A percentile compares a stretch with the other conserved stretches of the same genome.
Evolutionary conservation across 2,113 vertebrate genomes (phyloP).

Genomic region (Mohoua ochrocephala): DNA sequence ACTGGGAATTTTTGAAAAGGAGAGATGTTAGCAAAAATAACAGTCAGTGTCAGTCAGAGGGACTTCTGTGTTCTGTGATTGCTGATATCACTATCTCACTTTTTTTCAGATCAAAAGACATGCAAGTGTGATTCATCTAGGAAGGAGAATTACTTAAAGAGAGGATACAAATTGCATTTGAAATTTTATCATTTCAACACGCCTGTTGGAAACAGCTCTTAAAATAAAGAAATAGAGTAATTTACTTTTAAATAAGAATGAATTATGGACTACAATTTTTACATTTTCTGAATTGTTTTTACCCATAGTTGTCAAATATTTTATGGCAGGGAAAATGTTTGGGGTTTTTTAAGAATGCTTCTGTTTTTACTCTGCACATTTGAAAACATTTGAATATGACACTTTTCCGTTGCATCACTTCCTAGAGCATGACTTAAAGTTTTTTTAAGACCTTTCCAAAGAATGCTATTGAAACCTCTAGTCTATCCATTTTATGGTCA

Average conservation of each 20-base stretch:
- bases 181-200: background rate
- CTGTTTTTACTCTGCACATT: background rate
- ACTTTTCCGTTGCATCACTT: background rate
- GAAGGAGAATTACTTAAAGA: background rate
- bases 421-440: background rate
- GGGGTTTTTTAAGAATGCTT: rapidly evolving
- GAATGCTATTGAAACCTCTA: background rate
- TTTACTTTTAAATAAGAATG: background rate
- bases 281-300: background rate
- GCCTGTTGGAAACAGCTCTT: background rate
- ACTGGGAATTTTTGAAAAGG: background rate
- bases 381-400: background rate
- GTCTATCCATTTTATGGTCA: background rate
- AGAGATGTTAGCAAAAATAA: background rate
- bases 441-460: background rate
- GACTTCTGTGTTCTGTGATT: background rate
- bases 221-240: background rate
- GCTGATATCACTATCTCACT: background rate
- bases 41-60: background rate
- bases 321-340: background rate
- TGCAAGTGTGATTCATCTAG: background rate
- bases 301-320: background rate
- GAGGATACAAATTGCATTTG: background rate
- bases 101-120: background rate
- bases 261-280: background rate